Conservation (phyloP, 1,140 invertebrate genomes). For the Drosophila aff. region DNA sequence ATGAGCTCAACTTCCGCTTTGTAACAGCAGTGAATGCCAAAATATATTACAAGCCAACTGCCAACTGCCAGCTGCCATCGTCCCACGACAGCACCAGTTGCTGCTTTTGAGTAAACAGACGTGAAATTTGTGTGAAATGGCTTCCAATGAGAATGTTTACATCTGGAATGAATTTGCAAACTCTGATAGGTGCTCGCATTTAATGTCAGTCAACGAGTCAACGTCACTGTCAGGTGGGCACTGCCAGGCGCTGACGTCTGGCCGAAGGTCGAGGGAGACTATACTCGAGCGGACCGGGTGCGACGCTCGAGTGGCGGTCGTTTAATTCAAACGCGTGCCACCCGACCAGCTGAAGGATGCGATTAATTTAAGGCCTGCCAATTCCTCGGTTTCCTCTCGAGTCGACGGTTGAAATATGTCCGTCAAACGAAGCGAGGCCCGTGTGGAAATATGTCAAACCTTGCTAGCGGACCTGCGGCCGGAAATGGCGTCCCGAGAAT, state of each 20-base stretch:
- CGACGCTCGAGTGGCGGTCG: slow-evolving; percentile 31
- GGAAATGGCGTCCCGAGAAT: not conserved
- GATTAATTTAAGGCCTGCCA: slow-evolving; percentile 71
- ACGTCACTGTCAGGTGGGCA: slow-evolving; percentile 57
- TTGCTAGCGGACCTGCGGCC: slow-evolving; percentile 3
- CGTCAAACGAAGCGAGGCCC: not conserved
- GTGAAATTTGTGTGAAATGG: slow-evolving; percentile 72
- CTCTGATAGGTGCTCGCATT: slow-evolving; percentile 73
- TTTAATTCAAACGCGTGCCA: slow-evolving; percentile 51
- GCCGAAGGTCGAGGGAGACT: not conserved
- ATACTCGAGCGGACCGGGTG: not conserved
- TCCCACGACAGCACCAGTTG: slow-evolving; percentile 61
- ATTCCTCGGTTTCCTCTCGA: slow-evolving; percentile 43
- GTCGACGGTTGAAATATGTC: slow-evolving; percentile 26
- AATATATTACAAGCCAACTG: slow-evolving; percentile 36
- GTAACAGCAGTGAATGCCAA: slow-evolving; percentile 30
- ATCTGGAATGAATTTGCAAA: slow-evolving; percentile 77
- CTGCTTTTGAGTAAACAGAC: slow-evolving; percentile 70
- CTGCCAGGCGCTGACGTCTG: slow-evolving; percentile 8
- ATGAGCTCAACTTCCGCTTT: not conserved
- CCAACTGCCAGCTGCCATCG: slow-evolving; percentile 7
- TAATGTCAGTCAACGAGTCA: slow-evolving; percentile 70
- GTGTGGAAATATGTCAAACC: slow-evolving; percentile 23
- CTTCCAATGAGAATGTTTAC: slow-evolving; percentile 75
- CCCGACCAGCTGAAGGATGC: slow-evolving; percentile 57